These are phyloP conservation scores for Columba livia DNA, from an alignment of 2,113 vertebrate genomes.

Conservation along the genomic window DNA sequence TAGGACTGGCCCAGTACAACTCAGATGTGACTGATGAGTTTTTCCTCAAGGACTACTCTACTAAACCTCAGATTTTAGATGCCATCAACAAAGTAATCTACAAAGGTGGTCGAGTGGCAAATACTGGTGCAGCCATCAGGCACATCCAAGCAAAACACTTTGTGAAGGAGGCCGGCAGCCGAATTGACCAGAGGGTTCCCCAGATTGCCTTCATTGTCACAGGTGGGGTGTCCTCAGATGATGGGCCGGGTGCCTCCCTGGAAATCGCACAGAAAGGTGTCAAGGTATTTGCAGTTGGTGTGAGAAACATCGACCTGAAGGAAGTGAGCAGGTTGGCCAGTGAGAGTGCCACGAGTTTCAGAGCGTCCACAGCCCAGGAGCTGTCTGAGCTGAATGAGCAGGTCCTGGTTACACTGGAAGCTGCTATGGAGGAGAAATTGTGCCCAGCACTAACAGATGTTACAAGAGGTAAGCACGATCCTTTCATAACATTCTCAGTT, in stretches of 20 bases:
- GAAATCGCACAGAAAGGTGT: slow-evolving; percentile 79
- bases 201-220: slow-evolving; percentile 91
- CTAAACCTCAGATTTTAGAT: slow-evolving; percentile 80
- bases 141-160: slow-evolving; percentile 87
- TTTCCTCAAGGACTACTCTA: slow-evolving; percentile 84
- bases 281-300: slow-evolving; percentile 87
- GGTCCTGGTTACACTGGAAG: slow-evolving; percentile 84
- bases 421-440: slow-evolving; percentile 82
- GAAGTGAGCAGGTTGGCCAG: slow-evolving; percentile 86
- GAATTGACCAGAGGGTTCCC: slow-evolving; percentile 84
- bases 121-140: slow-evolving; percentile 84
- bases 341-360: slow-evolving; percentile 79
- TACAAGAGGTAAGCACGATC: slow-evolving; percentile 71
- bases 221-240: slow-evolving; percentile 84
- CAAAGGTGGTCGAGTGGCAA: slow-evolving; percentile 85
- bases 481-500: neutral
- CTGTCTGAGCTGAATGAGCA: slow-evolving; percentile 91
- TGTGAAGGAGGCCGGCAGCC: slow-evolving; percentile 86
- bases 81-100: slow-evolving; percentile 84
- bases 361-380: slow-evolving; percentile 75
- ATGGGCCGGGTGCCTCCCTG: slow-evolving; percentile 80
- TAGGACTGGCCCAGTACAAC: slow-evolving; percentile 90
- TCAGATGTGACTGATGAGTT: slow-evolving; percentile 89
- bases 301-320: slow-evolving; percentile 76
- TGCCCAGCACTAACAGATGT: slow-evolving; percentile 68